Conservation (phyloP, 23 tunicate species). For the Diplosoma virens region DNA sequence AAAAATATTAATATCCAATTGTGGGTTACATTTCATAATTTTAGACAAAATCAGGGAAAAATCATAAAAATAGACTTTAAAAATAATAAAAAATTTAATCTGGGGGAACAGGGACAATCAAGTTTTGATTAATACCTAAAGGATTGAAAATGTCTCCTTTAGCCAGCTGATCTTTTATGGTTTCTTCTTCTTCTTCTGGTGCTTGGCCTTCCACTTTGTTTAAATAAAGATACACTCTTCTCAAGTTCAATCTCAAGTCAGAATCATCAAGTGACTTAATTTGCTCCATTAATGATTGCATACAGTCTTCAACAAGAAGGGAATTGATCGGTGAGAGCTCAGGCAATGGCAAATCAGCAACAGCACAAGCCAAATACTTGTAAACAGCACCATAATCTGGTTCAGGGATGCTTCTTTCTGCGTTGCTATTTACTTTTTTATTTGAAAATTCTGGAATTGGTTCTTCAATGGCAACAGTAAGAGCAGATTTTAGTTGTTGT, state of each 20-base stretch:
- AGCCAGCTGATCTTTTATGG: slow-evolving; percentile 11
- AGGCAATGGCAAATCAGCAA: slow-evolving; percentile 46
- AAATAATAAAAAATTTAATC: neutral
- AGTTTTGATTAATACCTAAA: slow-evolving; percentile 45
- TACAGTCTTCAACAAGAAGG: slow-evolving; percentile 64
- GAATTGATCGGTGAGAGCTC: slow-evolving; percentile 54
- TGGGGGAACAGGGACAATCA: slow-evolving; percentile 66
- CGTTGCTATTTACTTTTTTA: neutral
- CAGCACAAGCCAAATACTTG: slow-evolving; percentile 56
- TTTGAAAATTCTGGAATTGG: slow-evolving; percentile 21
- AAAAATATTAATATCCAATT: too few relatives aligned
- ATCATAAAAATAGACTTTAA: too few relatives aligned
- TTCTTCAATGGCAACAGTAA: slow-evolving; percentile 71
- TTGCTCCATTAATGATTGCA: slow-evolving; percentile 62
- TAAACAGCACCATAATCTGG: slow-evolving; percentile 59
- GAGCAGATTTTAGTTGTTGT: slow-evolving; percentile 39
- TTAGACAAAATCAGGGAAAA: too few relatives aligned
- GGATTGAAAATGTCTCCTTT: slow-evolving; percentile 57
- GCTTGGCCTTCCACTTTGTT: slow-evolving; percentile 2
- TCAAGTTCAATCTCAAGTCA: slow-evolving; percentile 46
- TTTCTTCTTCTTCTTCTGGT: slow-evolving; percentile 49
- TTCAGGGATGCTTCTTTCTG: slow-evolving; percentile 11
- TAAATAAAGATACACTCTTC: slow-evolving; percentile 34
- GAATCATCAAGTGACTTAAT: slow-evolving; percentile 53
- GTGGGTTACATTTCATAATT: too few relatives aligned